Conservation (phyloP, 2,113 vertebrate genomes). For the Ailurus styani region DNA sequence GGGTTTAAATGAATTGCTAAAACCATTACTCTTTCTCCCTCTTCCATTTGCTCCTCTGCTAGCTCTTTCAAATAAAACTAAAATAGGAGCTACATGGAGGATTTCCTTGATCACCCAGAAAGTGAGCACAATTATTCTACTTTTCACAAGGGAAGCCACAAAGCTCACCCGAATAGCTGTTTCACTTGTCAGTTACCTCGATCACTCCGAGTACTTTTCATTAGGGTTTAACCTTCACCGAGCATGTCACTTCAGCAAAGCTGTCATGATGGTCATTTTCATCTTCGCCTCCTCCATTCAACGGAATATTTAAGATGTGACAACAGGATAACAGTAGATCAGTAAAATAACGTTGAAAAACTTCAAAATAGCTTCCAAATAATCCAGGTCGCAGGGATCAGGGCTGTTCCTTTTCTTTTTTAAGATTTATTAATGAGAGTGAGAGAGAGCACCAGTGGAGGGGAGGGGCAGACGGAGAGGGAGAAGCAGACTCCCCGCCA, state of each 20-base stretch:
- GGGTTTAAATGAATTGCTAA: background rate
- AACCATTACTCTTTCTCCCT: background rate
- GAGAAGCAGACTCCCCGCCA: background rate
- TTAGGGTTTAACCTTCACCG: background rate
- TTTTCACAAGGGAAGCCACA: background rate
- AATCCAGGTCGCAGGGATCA: background rate
- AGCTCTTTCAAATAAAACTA: background rate
- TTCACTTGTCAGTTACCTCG: background rate
- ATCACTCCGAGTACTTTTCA: background rate
- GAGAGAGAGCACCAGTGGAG: background rate
- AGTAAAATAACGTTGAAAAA: background rate
- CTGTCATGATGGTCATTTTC: background rate
- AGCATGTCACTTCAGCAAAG: background rate
- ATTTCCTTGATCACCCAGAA: background rate
- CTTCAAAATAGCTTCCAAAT: background rate
- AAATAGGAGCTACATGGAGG: background rate
- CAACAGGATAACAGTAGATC: background rate
- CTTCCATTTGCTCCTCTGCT: background rate
- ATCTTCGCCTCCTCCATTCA: background rate
- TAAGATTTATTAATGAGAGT: background rate
- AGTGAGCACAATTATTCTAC: background rate
- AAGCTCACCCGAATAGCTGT: background rate
- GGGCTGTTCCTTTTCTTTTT: no score
- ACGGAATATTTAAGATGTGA: background rate
- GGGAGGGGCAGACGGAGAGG: background rate